Base-by-base conservation (phyloP, 2,113 vertebrate species). In the Urocynchramus pylzowi region DNA sequence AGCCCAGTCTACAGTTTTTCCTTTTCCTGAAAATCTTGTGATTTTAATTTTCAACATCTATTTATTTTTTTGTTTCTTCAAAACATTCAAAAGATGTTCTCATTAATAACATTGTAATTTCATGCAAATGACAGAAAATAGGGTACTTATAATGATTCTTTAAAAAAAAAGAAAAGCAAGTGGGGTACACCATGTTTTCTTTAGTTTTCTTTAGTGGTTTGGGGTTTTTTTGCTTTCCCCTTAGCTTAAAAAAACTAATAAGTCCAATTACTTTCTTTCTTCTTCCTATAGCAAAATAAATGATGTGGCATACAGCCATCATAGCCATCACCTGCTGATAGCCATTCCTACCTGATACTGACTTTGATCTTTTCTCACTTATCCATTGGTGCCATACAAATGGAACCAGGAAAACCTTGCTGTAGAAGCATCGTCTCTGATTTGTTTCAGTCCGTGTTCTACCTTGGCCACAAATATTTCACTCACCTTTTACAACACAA, bases 201-300 rank as follows among this genome's bases (percentile, higher is more conserved):
- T 84, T 39, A n/a, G 10, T 42, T 57, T 6, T 57, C 33, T 23
- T 17, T 14, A 14, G 6, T 20, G 1, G 1, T 39, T n/a, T 11
- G 3, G 1, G 1, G 0, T 4, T 57, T 76, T 90, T 42, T n/a
- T 2, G 1, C 4, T 35, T 68, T 77, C 39, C 11, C 1, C 4
- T 87, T 17, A 17, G 5, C 7, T 67, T 42, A 9, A 60, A 39
- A 27, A 53, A 52, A 68, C 13, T n/a, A 23, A 10, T 15, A 23
- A 5, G 5, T 47, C 6, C 1, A 9, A 45, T 69, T 41, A 5
- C 11, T 78, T 54, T 17, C 19, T 52, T 52, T 63, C 9, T 59
- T 74, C 33, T 69, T 77, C 35, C 6, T 17, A 20, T 7, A 54
- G 8, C 4, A 45, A 84, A 74, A 82, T 26, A 64, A 81, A 45